phyloP scores from a whole-genome alignment of 2,888 invertebrate genomes.

The Caenorhabditis sp. region DNA sequence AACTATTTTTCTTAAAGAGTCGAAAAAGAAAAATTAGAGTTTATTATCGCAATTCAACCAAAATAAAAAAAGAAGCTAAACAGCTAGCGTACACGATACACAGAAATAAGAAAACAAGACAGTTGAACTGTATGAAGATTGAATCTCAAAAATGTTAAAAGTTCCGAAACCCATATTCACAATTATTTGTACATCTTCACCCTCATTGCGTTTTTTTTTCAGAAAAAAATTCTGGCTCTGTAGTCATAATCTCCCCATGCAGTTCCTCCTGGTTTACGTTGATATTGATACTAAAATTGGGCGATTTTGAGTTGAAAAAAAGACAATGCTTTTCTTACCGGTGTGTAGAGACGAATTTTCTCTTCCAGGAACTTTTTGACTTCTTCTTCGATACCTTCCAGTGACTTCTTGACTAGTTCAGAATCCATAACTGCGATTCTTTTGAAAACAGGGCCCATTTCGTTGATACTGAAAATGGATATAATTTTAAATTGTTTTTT shows the following conservation, averaged over 20 bases:
- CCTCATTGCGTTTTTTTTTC: not conserved
- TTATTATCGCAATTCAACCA: too few species aligned
- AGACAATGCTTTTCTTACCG: slow-evolving; percentile 7
- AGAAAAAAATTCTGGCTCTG: slow-evolving; percentile 8
- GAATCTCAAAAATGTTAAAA: too few species aligned
- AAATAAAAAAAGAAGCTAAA: too few species aligned
- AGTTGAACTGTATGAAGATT: too few species aligned
- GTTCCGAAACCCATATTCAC: not conserved
- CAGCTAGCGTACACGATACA: too few species aligned
- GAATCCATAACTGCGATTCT: slow-evolving; percentile 21
- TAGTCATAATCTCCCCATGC: not conserved
- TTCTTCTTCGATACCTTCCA: slow-evolving; percentile 12
- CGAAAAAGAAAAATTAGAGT: too few species aligned
- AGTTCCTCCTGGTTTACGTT: not conserved
- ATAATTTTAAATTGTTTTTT: not conserved
- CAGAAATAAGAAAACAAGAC: not conserved
- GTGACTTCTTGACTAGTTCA: slow-evolving; percentile 11
- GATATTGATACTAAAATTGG: not conserved
- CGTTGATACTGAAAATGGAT: not conserved
- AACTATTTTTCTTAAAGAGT: too few species aligned
- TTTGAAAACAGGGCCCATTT: slow-evolving; percentile 28
- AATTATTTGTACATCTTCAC: not conserved
- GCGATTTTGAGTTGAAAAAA: not conserved
- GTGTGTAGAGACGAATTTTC: slow-evolving; percentile 25
- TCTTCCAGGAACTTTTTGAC: slow-evolving; percentile 9